These are phyloP conservation scores for Cossypha polioptera DNA, from an alignment of 2,797 vertebrate species.

Conservation along the genomic window DNA sequence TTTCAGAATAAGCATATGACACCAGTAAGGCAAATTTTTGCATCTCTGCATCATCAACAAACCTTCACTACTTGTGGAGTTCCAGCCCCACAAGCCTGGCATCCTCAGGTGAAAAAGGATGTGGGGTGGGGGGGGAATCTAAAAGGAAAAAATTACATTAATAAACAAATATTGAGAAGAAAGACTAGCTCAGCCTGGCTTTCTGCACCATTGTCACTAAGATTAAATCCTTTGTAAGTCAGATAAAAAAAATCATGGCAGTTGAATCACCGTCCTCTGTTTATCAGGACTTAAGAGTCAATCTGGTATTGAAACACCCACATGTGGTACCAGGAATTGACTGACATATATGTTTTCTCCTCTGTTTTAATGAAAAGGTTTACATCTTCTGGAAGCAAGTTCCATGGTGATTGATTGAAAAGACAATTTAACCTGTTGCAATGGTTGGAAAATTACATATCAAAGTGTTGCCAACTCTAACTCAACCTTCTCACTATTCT, in stretches of 20 bases:
- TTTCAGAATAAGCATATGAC: background rate
- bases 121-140: fast-evolving
- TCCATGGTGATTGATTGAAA: background rate
- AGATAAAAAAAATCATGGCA: background rate
- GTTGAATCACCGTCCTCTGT: background rate
- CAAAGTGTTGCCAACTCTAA: background rate
- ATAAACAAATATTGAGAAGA: background rate
- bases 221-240: background rate
- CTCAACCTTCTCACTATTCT: background rate
- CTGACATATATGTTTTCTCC: background rate
- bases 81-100: background rate
- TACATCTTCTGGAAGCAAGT: background rate
- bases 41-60: background rate
- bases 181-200: background rate
- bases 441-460: background rate
- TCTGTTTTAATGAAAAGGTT: background rate
- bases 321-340: background rate
- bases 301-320: background rate
- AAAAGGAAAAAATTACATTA: background rate
- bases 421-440: background rate
- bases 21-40: background rate
- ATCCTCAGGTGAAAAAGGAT: fast-evolving
- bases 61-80: background rate
- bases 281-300: background rate
- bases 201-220: background rate